phyloP scores from a whole-genome alignment of 2,113 vertebrate species.

The Pontoporia blainvillei region DNA sequence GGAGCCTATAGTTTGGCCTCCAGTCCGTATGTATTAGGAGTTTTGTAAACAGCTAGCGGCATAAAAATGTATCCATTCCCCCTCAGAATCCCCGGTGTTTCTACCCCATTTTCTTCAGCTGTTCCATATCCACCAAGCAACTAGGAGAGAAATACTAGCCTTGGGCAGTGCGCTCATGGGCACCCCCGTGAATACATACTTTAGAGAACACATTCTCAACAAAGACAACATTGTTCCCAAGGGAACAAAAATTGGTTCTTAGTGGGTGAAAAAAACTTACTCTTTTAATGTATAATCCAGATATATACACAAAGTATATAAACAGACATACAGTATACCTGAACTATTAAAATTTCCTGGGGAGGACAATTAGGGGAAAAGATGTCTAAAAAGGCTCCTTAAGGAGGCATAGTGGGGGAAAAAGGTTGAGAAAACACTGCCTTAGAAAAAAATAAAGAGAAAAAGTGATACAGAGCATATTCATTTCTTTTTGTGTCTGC shows the following conservation, averaged over 20 bases:
- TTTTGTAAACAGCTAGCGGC: neutral
- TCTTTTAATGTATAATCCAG: neutral
- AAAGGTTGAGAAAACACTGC: neutral
- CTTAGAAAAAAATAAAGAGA: neutral
- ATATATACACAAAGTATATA: neutral
- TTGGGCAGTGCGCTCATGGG: neutral
- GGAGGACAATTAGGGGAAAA: neutral
- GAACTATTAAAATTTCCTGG: slow-evolving; percentile 5
- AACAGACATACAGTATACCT: neutral
- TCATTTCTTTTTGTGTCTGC: slow-evolving; percentile 17
- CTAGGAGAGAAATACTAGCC: neutral
- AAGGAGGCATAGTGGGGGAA: neutral
- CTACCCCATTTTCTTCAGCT: neutral
- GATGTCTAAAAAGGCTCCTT: neutral
- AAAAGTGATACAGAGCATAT: neutral
- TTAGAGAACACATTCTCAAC: neutral
- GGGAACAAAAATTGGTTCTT: neutral
- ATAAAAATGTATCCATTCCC: neutral
- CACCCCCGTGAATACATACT: neutral
- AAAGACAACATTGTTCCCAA: neutral
- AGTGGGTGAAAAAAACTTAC: neutral
- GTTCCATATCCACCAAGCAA: neutral
- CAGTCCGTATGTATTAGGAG: neutral
- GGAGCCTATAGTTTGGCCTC: neutral
- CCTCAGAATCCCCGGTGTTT: neutral